A percentile compares a stretch with the other conserved stretches of the same genome.
Conservation (phyloP, 2,113 vertebrate species). For the Caranx melampygus region DNA sequence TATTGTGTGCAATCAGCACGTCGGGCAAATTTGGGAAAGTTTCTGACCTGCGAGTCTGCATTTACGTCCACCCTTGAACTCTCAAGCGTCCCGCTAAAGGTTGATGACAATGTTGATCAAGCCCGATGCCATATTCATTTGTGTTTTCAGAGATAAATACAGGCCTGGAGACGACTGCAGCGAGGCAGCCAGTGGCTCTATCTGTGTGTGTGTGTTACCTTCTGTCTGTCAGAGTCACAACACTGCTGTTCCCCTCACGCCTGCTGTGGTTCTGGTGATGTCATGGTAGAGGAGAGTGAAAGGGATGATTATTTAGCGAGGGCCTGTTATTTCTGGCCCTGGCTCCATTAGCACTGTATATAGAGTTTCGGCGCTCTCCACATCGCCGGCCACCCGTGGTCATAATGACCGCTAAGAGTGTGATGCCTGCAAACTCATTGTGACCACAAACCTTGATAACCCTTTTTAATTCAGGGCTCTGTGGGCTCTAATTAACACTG, state of each 20-base stretch:
- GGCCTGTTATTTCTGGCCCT: constrained; percentile 63
- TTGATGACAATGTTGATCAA: constrained; percentile 24
- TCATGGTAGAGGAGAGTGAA: constrained; percentile 51
- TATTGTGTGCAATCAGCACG: constrained; percentile 54
- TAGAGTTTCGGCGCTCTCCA: constrained; percentile 34
- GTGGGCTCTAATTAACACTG: constrained; percentile 1
- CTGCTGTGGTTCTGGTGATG: constrained; percentile 53
- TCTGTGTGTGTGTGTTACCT: constrained; percentile 12
- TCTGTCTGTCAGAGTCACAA: constrained; percentile 42
- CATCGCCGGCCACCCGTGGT: constrained; percentile 32
- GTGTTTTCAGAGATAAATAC: constrained; percentile 34
- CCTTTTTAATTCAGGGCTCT: constrained; percentile 12
- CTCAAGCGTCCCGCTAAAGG: not conserved
- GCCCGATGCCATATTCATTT: constrained; percentile 28
- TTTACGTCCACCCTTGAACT: not conserved
- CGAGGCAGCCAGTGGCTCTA: constrained; percentile 29
- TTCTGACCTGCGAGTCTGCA: constrained; percentile 28
- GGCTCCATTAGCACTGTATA: constrained; percentile 45
- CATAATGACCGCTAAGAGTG: constrained; percentile 43
- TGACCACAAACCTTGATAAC: constrained; percentile 42
- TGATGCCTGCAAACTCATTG: constrained; percentile 26
- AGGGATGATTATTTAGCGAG: constrained; percentile 57
- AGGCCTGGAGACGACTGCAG: constrained; percentile 33
- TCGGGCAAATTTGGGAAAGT: constrained; percentile 41
- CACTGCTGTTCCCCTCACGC: constrained; percentile 47